A percentile compares a stretch with the other conserved stretches of the same genome.
phyloP scores from a whole-genome alignment of 2,113 vertebrate species.

The Pelodiscus sinensis region DNA sequence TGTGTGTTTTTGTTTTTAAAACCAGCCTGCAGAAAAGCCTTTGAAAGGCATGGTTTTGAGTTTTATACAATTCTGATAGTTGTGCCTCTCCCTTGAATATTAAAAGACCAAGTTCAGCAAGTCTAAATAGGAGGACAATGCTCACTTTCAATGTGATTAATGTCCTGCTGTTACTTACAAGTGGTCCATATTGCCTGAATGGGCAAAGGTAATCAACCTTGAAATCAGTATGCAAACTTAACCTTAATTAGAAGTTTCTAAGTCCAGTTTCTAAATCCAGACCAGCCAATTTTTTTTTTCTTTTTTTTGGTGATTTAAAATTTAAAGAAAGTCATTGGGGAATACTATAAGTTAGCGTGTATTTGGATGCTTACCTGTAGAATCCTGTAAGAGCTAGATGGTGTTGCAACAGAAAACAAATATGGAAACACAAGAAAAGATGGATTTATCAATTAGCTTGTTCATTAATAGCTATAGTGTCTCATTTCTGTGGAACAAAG shows the following conservation, averaged over 20 bases:
- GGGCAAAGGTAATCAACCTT: slow-evolving; percentile 43
- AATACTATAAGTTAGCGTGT: background rate
- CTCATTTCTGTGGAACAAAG: slow-evolving; percentile 53
- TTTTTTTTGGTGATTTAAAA: background rate
- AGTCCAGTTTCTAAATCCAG: background rate
- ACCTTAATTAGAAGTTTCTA: slow-evolving; percentile 50
- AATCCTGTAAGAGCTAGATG: background rate
- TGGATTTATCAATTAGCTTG: slow-evolving; percentile 36
- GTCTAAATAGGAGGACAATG: background rate
- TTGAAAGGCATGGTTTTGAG: background rate
- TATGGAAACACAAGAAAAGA: background rate
- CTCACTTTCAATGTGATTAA: background rate
- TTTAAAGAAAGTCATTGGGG: background rate
- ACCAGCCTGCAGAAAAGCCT: background rate
- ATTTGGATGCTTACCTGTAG: rapidly evolving
- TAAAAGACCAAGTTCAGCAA: background rate
- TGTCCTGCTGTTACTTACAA: slow-evolving; percentile 39
- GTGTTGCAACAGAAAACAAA: slow-evolving; percentile 25
- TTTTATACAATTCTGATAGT: background rate
- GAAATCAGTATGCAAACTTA: slow-evolving; percentile 45
- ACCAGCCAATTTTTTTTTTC: background rate
- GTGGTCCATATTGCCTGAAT: slow-evolving; percentile 10
- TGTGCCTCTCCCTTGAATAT: background rate
- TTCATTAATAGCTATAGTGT: slow-evolving; percentile 54
- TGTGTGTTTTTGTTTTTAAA: background rate